phyloP scores from a whole-genome alignment of 35 echinoderm and acorn worm species.

The Heliocidaris erythrogramma region DNA sequence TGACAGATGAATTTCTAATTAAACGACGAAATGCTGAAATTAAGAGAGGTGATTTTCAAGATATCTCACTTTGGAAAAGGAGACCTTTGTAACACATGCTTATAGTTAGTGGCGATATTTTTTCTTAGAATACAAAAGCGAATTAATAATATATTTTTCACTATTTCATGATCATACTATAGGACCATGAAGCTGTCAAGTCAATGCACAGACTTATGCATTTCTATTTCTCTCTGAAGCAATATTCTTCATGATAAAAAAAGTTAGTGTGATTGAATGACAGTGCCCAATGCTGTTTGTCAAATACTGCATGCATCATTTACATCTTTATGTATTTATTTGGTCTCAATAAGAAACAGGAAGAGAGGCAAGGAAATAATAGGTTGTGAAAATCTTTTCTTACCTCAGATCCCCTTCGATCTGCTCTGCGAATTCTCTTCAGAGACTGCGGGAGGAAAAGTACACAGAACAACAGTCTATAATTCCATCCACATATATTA shows the following conservation, averaged over 20 bases:
- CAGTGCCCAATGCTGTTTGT: not conserved
- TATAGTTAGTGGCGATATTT: not conserved
- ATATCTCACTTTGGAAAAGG: not conserved
- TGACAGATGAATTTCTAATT: too few species aligned
- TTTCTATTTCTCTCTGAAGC: not conserved
- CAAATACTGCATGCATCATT: not conserved
- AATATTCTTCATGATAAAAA: not conserved
- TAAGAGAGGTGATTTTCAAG: too few species aligned
- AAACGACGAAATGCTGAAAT: too few species aligned
- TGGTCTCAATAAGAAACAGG: not conserved
- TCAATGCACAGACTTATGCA: not conserved
- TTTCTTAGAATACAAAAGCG: not conserved
- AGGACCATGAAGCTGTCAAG: not conserved
- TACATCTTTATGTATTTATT: not conserved
- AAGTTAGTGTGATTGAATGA: not conserved
- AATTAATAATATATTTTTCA: not conserved
- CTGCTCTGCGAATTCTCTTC: slow-evolving; percentile 92
- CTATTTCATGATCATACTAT: not conserved
- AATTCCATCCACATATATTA: too few species aligned
- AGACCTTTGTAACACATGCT: not conserved
- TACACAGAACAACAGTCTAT: too few species aligned
- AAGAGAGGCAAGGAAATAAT: not conserved
- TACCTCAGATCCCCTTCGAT: slow-evolving; percentile 89
- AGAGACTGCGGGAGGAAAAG: slow-evolving; percentile 64
- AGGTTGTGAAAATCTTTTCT: not conserved